Evolutionary conservation across 2,113 vertebrate species (phyloP).

Genomic region (Rhabdomys dilectus): DNA sequence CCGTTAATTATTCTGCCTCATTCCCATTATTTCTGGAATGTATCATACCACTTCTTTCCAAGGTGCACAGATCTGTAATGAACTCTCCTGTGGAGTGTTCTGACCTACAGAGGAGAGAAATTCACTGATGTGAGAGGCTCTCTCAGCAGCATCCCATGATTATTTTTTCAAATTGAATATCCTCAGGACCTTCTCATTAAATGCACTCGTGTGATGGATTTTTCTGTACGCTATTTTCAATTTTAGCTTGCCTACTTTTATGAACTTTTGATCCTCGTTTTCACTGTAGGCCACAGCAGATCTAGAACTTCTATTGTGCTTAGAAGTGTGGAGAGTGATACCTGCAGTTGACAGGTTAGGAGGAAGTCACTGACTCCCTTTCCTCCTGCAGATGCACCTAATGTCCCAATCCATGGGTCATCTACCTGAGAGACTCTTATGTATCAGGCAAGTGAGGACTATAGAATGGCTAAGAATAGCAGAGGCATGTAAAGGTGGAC

Average conservation of each 20-base stretch:
- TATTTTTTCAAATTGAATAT: background rate
- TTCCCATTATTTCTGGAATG: constrained; percentile 12
- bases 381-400: background rate
- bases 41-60: background rate
- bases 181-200: background rate
- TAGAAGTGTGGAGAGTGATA: background rate
- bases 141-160: background rate
- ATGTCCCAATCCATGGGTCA: background rate
- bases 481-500: background rate
- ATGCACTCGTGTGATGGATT: background rate
- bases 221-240: background rate
- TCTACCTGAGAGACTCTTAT: background rate
- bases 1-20: background rate
- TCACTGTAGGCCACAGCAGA: background rate
- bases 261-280: background rate
- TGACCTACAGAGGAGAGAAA: background rate
- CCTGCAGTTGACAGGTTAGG: background rate
- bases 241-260: background rate
- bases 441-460: background rate
- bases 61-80: background rate
- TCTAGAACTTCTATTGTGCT: background rate
- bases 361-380: background rate
- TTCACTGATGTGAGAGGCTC: background rate
- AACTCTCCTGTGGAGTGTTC: background rate
- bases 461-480: background rate